A percentile compares a stretch with the other conserved stretches of the same genome.
Conservation (phyloP, 1,140 invertebrate genomes). For the Megalopta genalis region DNA sequence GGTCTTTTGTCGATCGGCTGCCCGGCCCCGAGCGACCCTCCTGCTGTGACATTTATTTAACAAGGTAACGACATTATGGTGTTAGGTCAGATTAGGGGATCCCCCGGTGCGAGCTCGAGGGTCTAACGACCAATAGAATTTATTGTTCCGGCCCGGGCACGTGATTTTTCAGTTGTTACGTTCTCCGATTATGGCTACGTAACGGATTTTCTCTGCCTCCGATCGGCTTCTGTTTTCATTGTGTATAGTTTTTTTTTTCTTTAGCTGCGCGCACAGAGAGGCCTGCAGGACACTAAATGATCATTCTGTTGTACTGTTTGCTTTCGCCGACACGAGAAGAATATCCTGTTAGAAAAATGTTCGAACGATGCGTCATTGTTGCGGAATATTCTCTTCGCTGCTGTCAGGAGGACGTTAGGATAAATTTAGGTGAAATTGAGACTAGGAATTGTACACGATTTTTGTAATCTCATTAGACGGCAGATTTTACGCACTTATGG, state of each 20-base stretch:
- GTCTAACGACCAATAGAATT: constrained; percentile 75
- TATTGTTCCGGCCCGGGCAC: constrained; percentile 60
- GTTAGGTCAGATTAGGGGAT: constrained; percentile 73
- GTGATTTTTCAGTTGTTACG: constrained; percentile 49
- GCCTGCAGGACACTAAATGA: constrained; percentile 1
- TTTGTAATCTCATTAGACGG: too few species aligned
- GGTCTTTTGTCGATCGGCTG: constrained; percentile 60
- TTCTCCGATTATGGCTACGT: constrained; percentile 53
- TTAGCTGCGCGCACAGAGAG: too few species aligned
- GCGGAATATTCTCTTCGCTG: neutral
- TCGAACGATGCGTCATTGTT: neutral
- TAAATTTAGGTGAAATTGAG: neutral
- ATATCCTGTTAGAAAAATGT: neutral
- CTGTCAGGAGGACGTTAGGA: neutral
- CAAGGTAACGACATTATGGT: constrained; percentile 74
- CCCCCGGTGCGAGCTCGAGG: constrained; percentile 63
- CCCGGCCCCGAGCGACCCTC: constrained; percentile 65
- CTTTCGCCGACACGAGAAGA: neutral
- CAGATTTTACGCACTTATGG: too few species aligned
- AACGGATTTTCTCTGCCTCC: constrained; percentile 54
- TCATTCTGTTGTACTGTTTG: neutral
- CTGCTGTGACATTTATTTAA: constrained; percentile 75
- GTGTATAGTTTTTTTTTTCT: neutral
- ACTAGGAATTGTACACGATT: too few species aligned
- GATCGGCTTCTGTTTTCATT: constrained; percentile 13